phyloP scores from a whole-genome alignment of 2,888 invertebrate genomes.

The Acrobasis repandana region DNA sequence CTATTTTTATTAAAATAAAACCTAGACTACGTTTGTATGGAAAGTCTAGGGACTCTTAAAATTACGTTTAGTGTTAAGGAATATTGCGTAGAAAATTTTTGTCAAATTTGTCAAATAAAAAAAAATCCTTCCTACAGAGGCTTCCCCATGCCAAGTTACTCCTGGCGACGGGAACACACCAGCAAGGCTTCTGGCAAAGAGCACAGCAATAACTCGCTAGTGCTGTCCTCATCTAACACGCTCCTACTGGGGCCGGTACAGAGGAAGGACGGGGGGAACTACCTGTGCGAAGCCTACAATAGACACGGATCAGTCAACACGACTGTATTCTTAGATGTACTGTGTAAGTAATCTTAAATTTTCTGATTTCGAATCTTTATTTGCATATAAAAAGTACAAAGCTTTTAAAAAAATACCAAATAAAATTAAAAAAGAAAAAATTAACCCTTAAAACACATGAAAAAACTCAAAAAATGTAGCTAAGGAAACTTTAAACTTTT shows the following conservation, averaged over 20 bases:
- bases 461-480: too few species aligned
- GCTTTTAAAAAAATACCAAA: too few species aligned
- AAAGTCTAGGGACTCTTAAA: too few species aligned
- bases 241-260: slow-evolving; percentile 84
- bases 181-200: slow-evolving; percentile 52
- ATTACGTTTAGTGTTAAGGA: too few species aligned
- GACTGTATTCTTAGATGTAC: slow-evolving; percentile 89
- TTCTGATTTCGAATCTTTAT: not conserved
- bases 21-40: too few species aligned
- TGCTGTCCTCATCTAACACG: slow-evolving; percentile 69
- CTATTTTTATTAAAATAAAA: too few species aligned
- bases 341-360: slow-evolving; percentile 86
- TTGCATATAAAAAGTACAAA: too few species aligned
- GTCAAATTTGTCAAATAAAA: not conserved
- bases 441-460: too few species aligned
- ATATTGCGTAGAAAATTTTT: too few species aligned
- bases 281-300: slow-evolving; percentile 90
- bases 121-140: slow-evolving; percentile 63
- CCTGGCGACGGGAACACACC: slow-evolving; percentile 86
- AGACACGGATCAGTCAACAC: slow-evolving; percentile 89
- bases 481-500: too few species aligned
- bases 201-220: slow-evolving; percentile 56
- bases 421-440: too few species aligned
- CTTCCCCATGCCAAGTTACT: slow-evolving; percentile 87
- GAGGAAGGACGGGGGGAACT: slow-evolving; percentile 88